phyloP scores from a whole-genome alignment of 2,888 invertebrate species.

The Apamea epomidion region DNA sequence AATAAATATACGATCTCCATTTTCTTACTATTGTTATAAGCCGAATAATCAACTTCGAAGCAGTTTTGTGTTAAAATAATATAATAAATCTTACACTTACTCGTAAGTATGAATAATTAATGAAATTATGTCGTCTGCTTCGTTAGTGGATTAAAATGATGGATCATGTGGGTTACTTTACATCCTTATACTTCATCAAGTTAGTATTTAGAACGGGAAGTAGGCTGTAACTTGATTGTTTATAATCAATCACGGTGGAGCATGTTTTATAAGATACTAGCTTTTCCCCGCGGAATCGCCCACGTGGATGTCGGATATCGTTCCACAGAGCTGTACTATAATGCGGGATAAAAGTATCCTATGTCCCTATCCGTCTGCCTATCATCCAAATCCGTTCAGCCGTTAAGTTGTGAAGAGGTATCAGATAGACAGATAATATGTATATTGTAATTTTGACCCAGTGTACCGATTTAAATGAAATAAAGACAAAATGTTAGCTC shows the following conservation, averaged over 20 bases:
- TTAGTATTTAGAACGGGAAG: conserved; percentile 37
- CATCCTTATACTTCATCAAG: conserved; percentile 52
- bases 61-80: conserved; percentile 59
- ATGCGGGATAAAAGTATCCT: not conserved
- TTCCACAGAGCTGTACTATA: not conserved
- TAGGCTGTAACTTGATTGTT: conserved; percentile 35
- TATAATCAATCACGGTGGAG: conserved; percentile 31
- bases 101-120: conserved; percentile 67
- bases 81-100: conserved; percentile 58
- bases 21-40: conserved; percentile 29
- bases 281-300: not conserved
- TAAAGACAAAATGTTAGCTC: too few relatives aligned
- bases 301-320: not conserved
- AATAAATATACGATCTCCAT: conserved; percentile 28
- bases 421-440: too few relatives aligned
- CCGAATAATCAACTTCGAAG: conserved; percentile 40
- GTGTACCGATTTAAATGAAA: too few relatives aligned
- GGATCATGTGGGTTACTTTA: conserved; percentile 62
- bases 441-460: too few relatives aligned
- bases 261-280: not conserved
- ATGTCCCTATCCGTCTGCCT: not conserved
- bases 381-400: not conserved
- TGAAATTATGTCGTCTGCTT: conserved; percentile 65
- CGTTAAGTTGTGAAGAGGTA: too few relatives aligned
- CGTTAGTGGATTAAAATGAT: conserved; percentile 65